phyloP scores from a whole-genome alignment of 2,888 invertebrate genomes.

The Callosobruchus maculatus region DNA sequence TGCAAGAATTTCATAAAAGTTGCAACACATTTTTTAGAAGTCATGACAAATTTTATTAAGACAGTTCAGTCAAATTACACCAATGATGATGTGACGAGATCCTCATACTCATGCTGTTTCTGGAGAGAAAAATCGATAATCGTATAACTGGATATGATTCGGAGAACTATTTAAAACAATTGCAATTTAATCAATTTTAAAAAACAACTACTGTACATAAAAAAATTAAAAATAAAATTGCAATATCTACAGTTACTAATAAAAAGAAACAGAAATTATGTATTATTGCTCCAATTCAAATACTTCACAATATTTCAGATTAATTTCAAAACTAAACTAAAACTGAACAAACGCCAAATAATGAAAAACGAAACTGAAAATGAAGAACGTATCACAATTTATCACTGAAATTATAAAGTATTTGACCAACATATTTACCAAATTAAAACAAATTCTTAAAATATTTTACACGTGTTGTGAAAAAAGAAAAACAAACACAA shows the following conservation, averaged over 20 bases:
- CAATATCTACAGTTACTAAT: neutral
- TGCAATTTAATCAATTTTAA: neutral
- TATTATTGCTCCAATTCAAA: conserved; percentile 20
- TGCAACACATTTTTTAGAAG: no score
- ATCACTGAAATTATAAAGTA: conserved; percentile 9
- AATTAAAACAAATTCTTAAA: neutral
- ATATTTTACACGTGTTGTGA: neutral
- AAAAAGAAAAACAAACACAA: neutral
- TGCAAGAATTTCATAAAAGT: no score
- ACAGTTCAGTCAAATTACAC: no score
- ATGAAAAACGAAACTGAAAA: conserved; percentile 10
- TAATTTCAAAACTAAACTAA: conserved; percentile 13
- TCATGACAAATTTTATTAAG: no score
- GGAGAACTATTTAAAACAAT: neutral
- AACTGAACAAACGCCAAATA: conserved; percentile 1
- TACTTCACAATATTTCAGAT: conserved; percentile 20
- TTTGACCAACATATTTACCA: neutral
- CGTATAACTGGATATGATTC: neutral
- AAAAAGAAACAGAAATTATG: neutral
- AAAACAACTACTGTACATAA: neutral
- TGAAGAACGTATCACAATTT: conserved; percentile 12
- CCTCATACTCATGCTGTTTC: neutral
- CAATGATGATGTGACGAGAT: neutral
- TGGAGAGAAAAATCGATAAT: neutral
- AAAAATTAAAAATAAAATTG: neutral